Evolutionary conservation across 2,888 invertebrate genomes (phyloP), one percentile per base, ranked within the genome.

Genomic region (Homarus gammarus): DNA sequence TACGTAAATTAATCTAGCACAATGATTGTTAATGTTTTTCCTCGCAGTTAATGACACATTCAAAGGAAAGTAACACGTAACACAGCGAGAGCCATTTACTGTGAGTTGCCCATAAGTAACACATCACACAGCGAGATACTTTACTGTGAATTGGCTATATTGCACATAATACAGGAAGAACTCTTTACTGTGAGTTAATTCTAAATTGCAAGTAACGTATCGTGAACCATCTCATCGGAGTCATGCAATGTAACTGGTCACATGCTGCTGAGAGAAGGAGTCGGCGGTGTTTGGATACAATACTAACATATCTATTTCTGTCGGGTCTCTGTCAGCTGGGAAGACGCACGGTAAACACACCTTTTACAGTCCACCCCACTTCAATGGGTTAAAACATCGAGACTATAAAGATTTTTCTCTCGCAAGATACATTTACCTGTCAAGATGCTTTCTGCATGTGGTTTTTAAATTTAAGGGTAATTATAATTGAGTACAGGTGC

Each of bases 261-360:
- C 8, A 38, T 2, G 44, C 5, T n/a, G 44, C 27, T 64, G 44
- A 27, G 44, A 49, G 51, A 15, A 22, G 56, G 31, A 10, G 56
- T 1, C 56, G 31, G 10, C 56, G 27, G 12, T 78, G 78, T 56
- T 78, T 36, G 56, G 78, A 78, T 56, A 78, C 78, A 78, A 51
- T 56, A 78, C 78, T 78, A 78, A 78, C 78, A 33, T 40, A 78
- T 78, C 78, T 78, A 78, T 78, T 78, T 56, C 33, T 8, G 78
- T 22, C 78, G 18, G 36, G 22, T 12, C 18, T 51, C 31, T 36
- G 38, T 36, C n/a, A n/a, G n/a, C 38, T n/a, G 38, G 6, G 38
- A 31, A 6, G 10, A 73, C 38, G 1, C 5, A 38, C 40, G 73
- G 38, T 44, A 75, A 15, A 40, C 72, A 51, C 33, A 10, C 77